These are phyloP conservation scores for Heloderma charlesbogerti DNA, from an alignment of 2,113 vertebrate genomes.

Conservation along the genomic window DNA sequence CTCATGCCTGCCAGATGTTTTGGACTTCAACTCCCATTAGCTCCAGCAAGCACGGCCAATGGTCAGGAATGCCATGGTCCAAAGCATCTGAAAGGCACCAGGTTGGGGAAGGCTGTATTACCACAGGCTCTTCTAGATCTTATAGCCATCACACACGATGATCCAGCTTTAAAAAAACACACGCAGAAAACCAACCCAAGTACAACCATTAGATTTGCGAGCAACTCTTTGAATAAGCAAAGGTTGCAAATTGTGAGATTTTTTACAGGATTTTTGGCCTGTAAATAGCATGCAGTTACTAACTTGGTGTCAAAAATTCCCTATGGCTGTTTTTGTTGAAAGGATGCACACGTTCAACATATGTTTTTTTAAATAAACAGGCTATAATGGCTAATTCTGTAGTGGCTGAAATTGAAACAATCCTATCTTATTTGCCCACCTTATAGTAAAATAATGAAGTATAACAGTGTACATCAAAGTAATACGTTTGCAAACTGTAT, in stretches of 20 bases:
- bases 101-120: no score
- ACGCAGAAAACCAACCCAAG: not conserved
- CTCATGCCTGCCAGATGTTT: no score
- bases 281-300: not conserved
- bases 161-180: not conserved
- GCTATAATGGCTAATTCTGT: not conserved
- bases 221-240: not conserved
- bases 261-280: not conserved
- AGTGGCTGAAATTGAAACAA: constrained; percentile 3
- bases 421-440: not conserved
- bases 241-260: not conserved
- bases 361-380: not conserved
- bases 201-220: not conserved
- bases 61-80: no score
- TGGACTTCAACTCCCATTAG: no score
- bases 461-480: not conserved
- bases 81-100: no score
- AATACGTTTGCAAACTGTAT: not conserved
- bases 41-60: no score
- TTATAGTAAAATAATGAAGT: not conserved
- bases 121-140: no score
- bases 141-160: not conserved
- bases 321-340: not conserved
- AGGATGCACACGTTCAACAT: not conserved
- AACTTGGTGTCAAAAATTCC: not conserved